These are phyloP conservation scores for Ophion ventricosus DNA, from an alignment of 2,888 invertebrate species.

Conservation along the genomic window DNA sequence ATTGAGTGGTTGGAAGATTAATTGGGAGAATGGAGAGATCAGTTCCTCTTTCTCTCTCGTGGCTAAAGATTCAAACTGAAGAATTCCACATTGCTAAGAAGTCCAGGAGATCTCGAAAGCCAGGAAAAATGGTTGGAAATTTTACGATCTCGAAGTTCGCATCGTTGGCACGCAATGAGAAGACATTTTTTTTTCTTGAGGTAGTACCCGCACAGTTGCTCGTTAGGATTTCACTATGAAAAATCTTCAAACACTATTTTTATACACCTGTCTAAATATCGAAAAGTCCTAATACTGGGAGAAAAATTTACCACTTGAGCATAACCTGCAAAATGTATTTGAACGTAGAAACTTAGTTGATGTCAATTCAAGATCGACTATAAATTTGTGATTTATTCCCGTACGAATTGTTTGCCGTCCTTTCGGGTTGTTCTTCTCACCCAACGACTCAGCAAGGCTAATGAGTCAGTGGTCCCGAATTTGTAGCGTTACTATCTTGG, in stretches of 20 bases:
- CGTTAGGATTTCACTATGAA: background rate
- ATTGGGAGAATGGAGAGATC: background rate
- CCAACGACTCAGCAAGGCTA: background rate
- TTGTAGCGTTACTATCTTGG: background rate
- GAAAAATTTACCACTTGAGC: background rate
- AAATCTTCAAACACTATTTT: background rate
- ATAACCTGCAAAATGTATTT: background rate
- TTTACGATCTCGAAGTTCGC: no score
- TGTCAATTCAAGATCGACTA: background rate
- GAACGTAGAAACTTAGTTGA: background rate
- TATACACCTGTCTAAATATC: background rate
- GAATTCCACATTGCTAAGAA: background rate
- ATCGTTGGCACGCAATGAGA: no score
- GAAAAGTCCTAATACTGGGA: background rate
- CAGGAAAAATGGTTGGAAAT: background rate
- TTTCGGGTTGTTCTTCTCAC: background rate
- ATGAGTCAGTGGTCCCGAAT: background rate
- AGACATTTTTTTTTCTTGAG: background rate
- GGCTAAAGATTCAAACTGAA: background rate
- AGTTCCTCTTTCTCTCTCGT: background rate
- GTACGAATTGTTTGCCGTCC: background rate
- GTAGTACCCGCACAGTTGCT: background rate
- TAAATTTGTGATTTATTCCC: background rate
- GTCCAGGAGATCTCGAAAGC: background rate
- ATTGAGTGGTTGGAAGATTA: constrained; percentile 10